Percentiles rank a stretch among this genome's conserved stretches.
These are phyloP conservation scores for Apamea anceps DNA, from an alignment of 2,888 invertebrate species.

Conservation along the genomic window DNA sequence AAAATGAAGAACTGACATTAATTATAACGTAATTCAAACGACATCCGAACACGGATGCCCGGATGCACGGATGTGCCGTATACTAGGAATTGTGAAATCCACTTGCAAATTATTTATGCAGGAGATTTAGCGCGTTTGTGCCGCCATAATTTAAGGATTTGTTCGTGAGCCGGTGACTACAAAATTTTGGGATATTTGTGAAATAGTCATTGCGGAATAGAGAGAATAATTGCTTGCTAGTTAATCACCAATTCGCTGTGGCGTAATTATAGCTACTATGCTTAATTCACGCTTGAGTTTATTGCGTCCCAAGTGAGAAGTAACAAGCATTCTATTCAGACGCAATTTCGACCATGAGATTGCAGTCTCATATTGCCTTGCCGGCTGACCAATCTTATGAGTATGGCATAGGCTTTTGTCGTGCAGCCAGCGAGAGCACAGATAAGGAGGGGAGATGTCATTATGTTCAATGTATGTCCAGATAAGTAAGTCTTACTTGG, in stretches of 20 bases:
- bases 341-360: neutral
- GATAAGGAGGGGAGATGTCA: neutral
- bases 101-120: slow-evolving; percentile 35
- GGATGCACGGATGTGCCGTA: neutral
- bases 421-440: no score
- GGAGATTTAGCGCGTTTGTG: slow-evolving; percentile 14
- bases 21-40: slow-evolving; percentile 29
- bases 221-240: neutral
- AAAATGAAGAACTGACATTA: slow-evolving; percentile 30
- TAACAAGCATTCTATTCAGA: neutral
- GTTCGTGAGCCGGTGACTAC: slow-evolving; percentile 19
- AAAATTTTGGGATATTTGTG: neutral
- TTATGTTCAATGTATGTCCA: neutral
- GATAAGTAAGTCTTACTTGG: neutral
- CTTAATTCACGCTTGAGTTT: neutral
- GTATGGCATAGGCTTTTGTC: neutral
- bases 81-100: slow-evolving; percentile 38
- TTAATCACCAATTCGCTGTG: neutral
- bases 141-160: slow-evolving; percentile 24
- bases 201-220: neutral
- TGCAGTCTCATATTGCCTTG: neutral
- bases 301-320: neutral
- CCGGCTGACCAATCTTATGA: neutral
- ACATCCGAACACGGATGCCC: slow-evolving; percentile 20
- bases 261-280: neutral